Evolutionary conservation across 2,888 invertebrate genomes (phyloP).

Genomic region (Dimorphilus gyrociliatus): DNA sequence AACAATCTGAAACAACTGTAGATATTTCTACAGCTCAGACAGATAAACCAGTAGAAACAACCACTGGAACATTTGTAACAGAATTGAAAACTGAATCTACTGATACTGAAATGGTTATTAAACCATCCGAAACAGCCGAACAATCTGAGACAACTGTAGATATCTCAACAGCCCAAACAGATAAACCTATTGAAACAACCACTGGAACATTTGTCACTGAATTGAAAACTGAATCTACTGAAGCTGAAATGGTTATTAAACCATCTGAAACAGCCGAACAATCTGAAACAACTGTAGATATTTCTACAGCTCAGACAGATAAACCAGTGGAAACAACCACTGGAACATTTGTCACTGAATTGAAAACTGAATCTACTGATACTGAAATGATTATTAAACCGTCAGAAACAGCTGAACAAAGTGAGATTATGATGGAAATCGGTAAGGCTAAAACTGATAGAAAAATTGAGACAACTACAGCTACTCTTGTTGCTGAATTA

Average conservation of each 20-base stretch:
- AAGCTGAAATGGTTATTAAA: slow-evolving; percentile 1
- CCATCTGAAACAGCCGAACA: slow-evolving; percentile 3
- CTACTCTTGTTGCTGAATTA: slow-evolving; percentile 1
- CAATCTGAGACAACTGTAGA: no score
- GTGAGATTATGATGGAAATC: slow-evolving; percentile 4
- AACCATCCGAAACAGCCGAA: no score
- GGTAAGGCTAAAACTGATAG: background rate
- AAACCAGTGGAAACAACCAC: slow-evolving; percentile 2
- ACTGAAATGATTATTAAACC: slow-evolving; percentile 2
- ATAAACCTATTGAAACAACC: slow-evolving; percentile 1
- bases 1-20: slow-evolving; percentile 5
- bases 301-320: slow-evolving; percentile 7
- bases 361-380: background rate
- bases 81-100: no score
- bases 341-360: background rate
- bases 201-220: slow-evolving; percentile 1
- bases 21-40: no score
- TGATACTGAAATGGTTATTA: no score
- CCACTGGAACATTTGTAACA: no score
- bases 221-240: slow-evolving; percentile 4
- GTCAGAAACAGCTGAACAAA: no score
- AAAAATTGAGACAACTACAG: background rate
- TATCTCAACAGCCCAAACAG: no score
- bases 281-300: slow-evolving; percentile 4
- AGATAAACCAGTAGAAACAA: no score